phyloP scores from a whole-genome alignment of 2,888 invertebrate species.

The Ormyrus pomaceus region DNA sequence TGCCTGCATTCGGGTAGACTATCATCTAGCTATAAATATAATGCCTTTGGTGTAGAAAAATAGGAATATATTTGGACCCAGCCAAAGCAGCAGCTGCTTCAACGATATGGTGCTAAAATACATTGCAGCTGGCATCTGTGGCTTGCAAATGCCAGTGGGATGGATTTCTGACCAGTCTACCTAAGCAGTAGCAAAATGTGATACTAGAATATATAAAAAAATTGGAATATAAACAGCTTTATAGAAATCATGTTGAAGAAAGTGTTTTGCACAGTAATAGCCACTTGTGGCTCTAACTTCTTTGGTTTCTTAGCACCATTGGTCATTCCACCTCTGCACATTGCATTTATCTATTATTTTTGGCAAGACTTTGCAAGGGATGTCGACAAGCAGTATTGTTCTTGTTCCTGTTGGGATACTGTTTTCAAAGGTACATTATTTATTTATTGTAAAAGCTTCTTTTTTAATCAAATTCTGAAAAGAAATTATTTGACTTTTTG shows the following conservation, averaged over 20 bases:
- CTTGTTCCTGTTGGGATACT: slow-evolving; percentile 87
- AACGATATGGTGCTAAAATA: slow-evolving; percentile 51
- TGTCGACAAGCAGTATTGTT: slow-evolving; percentile 81
- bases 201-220: slow-evolving; percentile 19
- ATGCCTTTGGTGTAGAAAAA: slow-evolving; percentile 49
- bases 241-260: slow-evolving; percentile 64
- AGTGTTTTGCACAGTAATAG: slow-evolving; percentile 66
- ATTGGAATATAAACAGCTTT: slow-evolving; percentile 5
- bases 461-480: too few relatives aligned
- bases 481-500: too few relatives aligned
- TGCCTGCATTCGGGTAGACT: slow-evolving; percentile 40
- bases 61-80: slow-evolving; percentile 47
- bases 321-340: slow-evolving; percentile 80
- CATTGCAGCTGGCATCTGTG: slow-evolving; percentile 21
- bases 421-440: slow-evolving; percentile 81
- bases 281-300: slow-evolving; percentile 69
- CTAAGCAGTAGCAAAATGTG: slow-evolving; percentile 42
- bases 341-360: slow-evolving; percentile 80
- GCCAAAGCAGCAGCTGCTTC: slow-evolving; percentile 37
- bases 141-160: slow-evolving; percentile 20
- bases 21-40: slow-evolving; percentile 55
- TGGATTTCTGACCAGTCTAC: slow-evolving; percentile 23
- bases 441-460: background rate
- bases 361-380: slow-evolving; percentile 83
- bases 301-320: slow-evolving; percentile 71